Base-by-base conservation (phyloP, 2,113 vertebrate species). In the Phalacrocorax brasilianus region DNA sequence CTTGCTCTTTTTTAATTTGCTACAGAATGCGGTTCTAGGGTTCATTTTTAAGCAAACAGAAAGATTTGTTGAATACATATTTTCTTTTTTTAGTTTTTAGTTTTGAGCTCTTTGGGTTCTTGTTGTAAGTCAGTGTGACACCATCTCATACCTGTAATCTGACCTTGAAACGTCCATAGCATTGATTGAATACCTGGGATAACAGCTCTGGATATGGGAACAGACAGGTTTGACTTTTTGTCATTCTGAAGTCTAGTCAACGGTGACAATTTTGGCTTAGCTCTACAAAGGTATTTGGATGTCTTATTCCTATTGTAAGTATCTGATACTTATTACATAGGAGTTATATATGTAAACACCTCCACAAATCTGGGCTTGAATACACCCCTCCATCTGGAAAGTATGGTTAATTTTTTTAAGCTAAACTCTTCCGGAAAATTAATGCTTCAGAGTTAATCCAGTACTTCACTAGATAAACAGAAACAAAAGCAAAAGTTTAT, bases 171-270 rank as follows among this genome's bases (percentile, higher is more conserved):
- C 5, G 0, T 20, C 32, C 21, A 5, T 5, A 49, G 30, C 23
- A 12, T 4, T 44, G n/a, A 49, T 12, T 0, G 2, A 78, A 50
- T 20, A n/a, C 38, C 20, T 1, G 3, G 32, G 45, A 30, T 55
- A 59, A 58, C 16, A 65, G 50, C 22, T 81, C 3, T 4, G 27
- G n/a, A 35, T 33, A 30, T 6, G 9, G 50, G 56, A 53, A 70
- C 28, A 81, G 45, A 18, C 14, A 75, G 28, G 21, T 61, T 24
- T 44, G 40, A 32, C 18, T 50, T 65, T n/a, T 66, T 42, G 24
- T n/a, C 22, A 32, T 40, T 62, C 42, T n/a, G 15, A 66, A 86
- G 9, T 12, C 40, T 40, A 38, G 32, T 24, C 35, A 61, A 47
- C 14, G 56, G 28, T 0, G 2, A 58, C 32, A 88, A 80, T 62